Evolutionary conservation across 2,888 invertebrate species (phyloP).

Genomic region (Chromoteleia sp.): DNA sequence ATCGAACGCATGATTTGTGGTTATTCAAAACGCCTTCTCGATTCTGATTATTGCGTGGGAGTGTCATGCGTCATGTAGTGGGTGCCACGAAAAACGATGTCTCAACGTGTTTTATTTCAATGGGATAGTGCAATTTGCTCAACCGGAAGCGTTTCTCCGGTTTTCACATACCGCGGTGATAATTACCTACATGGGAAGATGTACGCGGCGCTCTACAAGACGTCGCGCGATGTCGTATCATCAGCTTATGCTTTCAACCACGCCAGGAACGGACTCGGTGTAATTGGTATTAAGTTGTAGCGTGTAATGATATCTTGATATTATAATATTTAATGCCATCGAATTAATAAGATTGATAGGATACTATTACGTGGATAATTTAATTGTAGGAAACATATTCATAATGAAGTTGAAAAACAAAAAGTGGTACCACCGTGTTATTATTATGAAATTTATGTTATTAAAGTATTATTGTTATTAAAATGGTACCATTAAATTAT

Average conservation of each 20-base stretch:
- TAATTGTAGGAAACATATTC: too few species aligned
- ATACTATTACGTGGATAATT: too few species aligned
- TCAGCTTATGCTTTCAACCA: constrained; percentile 50
- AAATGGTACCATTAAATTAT: background rate
- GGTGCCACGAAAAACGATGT: constrained; percentile 53
- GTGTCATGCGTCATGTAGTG: constrained; percentile 29
- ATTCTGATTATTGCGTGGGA: constrained; percentile 16
- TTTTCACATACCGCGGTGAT: constrained; percentile 82
- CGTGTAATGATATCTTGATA: too few species aligned
- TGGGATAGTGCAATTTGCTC: constrained; percentile 66
- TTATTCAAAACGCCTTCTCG: background rate
- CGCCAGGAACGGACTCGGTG: constrained; percentile 11
- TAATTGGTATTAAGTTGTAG: too few species aligned
- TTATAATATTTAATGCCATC: too few species aligned
- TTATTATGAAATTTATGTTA: too few species aligned
- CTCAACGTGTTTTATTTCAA: constrained; percentile 63
- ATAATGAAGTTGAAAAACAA: too few species aligned
- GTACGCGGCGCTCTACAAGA: constrained; percentile 61
- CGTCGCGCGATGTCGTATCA: constrained; percentile 48
- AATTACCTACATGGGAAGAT: constrained; percentile 81
- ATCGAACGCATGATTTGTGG: constrained; percentile 5
- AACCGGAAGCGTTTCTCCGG: constrained; percentile 83
- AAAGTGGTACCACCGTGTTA: too few species aligned
- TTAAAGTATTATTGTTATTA: too few species aligned
- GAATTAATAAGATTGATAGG: too few species aligned